These are phyloP conservation scores for Erythrocercus mccallii DNA, from an alignment of 2,113 vertebrate species.

Conservation along the genomic window DNA sequence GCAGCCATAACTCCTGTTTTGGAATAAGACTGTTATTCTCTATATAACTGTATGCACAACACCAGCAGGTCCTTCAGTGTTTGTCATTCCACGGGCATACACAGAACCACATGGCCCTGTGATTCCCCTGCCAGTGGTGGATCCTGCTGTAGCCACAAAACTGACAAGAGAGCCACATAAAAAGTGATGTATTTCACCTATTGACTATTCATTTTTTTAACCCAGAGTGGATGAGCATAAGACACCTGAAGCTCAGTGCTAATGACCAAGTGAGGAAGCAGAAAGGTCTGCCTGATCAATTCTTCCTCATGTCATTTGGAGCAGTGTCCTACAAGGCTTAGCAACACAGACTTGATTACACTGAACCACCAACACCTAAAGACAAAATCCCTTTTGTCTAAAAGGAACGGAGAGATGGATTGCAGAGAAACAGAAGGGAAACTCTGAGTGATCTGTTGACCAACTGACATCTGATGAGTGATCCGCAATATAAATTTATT, in stretches of 20 bases:
- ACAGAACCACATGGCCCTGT: neutral
- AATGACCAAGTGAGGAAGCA: neutral
- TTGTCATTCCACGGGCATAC: neutral
- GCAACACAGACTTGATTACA: neutral
- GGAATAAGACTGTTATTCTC: neutral
- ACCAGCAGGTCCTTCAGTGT: neutral
- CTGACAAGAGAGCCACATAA: neutral
- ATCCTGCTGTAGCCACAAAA: neutral
- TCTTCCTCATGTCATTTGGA: neutral
- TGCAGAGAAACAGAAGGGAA: neutral
- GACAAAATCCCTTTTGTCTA: neutral
- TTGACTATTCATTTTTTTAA: neutral
- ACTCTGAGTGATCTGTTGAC: neutral
- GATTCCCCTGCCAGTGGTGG: neutral
- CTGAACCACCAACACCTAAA: neutral
- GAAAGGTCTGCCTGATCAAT: neutral
- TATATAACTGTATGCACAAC: accelerated
- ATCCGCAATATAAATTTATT: slow-evolving; percentile 1
- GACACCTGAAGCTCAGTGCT: neutral
- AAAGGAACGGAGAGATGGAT: neutral
- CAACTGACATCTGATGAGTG: neutral
- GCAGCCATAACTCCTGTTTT: neutral
- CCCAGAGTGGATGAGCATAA: neutral
- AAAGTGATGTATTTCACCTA: neutral
- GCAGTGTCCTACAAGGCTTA: neutral